Evolutionary conservation across 2,113 vertebrate genomes (phyloP).

Genomic region (Psilopsiagon aurifrons): DNA sequence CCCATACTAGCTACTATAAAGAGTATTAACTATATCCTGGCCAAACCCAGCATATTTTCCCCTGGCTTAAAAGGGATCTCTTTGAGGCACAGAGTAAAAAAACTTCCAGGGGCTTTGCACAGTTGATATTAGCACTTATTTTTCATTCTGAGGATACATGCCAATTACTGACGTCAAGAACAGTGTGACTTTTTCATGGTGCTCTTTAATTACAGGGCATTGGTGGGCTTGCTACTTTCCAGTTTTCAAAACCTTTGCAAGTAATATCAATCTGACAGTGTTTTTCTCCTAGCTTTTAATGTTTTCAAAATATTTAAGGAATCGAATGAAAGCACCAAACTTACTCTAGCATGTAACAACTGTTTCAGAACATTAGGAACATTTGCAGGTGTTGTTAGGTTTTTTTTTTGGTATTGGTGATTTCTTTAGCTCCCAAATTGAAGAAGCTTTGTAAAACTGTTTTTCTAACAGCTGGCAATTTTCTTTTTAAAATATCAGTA

Average conservation of each 20-base stretch:
- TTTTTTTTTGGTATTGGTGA: neutral
- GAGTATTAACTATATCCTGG: neutral
- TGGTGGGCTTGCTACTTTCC: neutral
- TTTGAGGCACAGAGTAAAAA: neutral
- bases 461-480: neutral
- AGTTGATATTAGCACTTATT: neutral
- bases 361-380: neutral
- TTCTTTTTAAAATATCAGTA: neutral
- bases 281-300: neutral
- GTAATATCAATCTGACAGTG: neutral
- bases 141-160: neutral
- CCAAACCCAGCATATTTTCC: neutral
- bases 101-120: neutral
- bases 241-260: slow-evolving; percentile 41
- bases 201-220: neutral
- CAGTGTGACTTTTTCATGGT: neutral
- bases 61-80: neutral
- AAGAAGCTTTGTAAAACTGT: neutral
- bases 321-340: neutral
- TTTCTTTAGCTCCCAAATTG: neutral
- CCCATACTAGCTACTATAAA: neutral
- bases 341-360: neutral
- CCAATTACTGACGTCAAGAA: neutral
- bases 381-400: neutral
- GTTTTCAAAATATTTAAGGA: neutral